Evolutionary conservation across 2,888 invertebrate genomes (phyloP).

Genomic region (Perizoma flavofasciatum): DNA sequence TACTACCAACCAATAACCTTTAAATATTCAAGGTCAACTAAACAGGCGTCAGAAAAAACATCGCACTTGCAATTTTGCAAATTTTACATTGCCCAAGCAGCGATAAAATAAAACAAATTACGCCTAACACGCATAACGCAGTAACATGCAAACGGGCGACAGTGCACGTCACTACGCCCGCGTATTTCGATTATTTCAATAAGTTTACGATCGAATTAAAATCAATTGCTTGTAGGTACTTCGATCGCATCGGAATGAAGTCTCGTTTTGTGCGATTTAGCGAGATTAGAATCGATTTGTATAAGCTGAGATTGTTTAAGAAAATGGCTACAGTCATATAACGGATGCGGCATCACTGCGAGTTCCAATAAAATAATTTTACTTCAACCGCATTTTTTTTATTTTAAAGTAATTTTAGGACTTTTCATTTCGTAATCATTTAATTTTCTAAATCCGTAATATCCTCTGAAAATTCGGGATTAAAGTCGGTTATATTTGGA

Average conservation of each 20-base stretch:
- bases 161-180: constrained; percentile 30
- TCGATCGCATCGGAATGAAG: constrained; percentile 45
- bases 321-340: background rate
- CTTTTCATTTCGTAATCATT: too few relatives aligned
- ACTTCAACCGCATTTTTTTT: too few relatives aligned
- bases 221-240: constrained; percentile 63
- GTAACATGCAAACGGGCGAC: constrained; percentile 37
- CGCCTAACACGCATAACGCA: constrained; percentile 24
- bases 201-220: constrained; percentile 77
- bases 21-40: constrained; percentile 2
- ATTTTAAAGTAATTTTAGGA: too few relatives aligned
- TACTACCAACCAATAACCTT: background rate
- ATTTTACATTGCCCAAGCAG: constrained; percentile 4
- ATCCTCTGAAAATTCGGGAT: too few relatives aligned
- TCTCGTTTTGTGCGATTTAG: constrained; percentile 50
- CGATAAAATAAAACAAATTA: constrained; percentile 28
- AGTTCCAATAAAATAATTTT: too few relatives aligned
- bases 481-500: too few relatives aligned
- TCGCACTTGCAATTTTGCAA: constrained; percentile 23
- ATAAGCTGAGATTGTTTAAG: constrained; percentile 36
- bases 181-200: constrained; percentile 66
- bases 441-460: too few relatives aligned
- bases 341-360: background rate
- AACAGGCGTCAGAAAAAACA: constrained; percentile 10
- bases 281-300: constrained; percentile 52